phyloP scores from a whole-genome alignment of 2,113 vertebrate genomes.

The zebrafish (Danio rerio) region DNA sequence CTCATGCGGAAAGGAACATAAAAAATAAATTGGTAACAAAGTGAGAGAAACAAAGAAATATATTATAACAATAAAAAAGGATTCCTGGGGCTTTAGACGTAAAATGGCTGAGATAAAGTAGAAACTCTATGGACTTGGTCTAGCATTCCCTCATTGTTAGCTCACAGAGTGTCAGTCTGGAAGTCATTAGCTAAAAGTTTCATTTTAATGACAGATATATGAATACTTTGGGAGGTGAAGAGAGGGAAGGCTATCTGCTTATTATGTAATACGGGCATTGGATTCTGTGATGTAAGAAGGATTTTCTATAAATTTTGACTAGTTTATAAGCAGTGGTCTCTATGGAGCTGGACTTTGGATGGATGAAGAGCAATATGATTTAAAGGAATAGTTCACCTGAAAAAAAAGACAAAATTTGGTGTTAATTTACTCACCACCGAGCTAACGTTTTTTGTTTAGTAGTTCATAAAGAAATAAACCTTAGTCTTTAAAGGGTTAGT shows the following conservation, averaged over 20 bases:
- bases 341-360: neutral
- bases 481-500: no score
- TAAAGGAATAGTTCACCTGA: neutral
- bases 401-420: no score
- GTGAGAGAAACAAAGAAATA: slow-evolving; percentile 39
- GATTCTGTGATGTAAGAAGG: slow-evolving; percentile 10
- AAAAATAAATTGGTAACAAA: slow-evolving; percentile 47
- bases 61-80: slow-evolving; percentile 47
- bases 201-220: slow-evolving; percentile 47
- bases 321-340: neutral
- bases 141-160: slow-evolving; percentile 37
- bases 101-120: slow-evolving; percentile 41
- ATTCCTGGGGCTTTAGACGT: slow-evolving; percentile 31
- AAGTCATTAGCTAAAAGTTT: slow-evolving; percentile 50
- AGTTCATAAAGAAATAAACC: no score
- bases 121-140: slow-evolving; percentile 29
- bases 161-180: slow-evolving; percentile 46
- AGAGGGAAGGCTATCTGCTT: slow-evolving; percentile 33
- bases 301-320: neutral
- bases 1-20: slow-evolving; percentile 30
- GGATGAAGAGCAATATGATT: neutral
- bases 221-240: slow-evolving; percentile 48
- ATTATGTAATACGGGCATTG: slow-evolving; percentile 50
- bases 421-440: no score
- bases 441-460: no score